Percentiles rank a stretch among this genome's conserved stretches.
These are phyloP conservation scores for Riptortus pedestris DNA, from an alignment of 1,140 invertebrate genomes.

Conservation along the genomic window DNA sequence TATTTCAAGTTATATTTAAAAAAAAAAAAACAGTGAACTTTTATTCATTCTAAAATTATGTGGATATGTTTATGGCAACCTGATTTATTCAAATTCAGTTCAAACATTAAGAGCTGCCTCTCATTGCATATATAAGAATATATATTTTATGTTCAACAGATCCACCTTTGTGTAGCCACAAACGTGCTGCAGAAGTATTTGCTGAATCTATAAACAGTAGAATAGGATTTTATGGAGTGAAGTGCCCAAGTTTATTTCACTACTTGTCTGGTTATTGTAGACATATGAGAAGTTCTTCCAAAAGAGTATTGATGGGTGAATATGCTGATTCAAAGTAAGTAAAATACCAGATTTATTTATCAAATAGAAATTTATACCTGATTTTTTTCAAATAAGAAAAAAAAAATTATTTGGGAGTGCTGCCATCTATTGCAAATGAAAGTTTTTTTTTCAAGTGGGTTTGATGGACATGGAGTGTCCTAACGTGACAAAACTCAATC, in stretches of 20 bases:
- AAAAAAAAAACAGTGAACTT: too few species aligned
- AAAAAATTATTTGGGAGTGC: not conserved
- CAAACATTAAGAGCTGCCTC: too few species aligned
- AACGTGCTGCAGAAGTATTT: slow-evolving; percentile 54
- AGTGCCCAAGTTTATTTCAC: slow-evolving; percentile 51
- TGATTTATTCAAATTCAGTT: too few species aligned
- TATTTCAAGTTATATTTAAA: too few species aligned
- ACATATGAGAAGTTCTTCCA: not conserved
- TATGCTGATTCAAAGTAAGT: slow-evolving; percentile 30
- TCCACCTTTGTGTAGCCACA: slow-evolving; percentile 51
- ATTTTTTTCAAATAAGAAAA: not conserved
- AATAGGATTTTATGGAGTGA: slow-evolving; percentile 58
- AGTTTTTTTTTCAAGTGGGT: not conserved
- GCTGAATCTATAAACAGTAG: slow-evolving; percentile 54
- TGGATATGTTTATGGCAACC: too few species aligned
- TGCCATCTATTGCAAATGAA: not conserved
- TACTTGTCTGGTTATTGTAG: slow-evolving; percentile 50
- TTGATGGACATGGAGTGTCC: not conserved
- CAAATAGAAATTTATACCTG: not conserved
- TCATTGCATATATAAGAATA: not conserved
- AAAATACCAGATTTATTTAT: too few species aligned
- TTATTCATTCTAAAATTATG: too few species aligned
- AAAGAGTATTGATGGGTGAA: slow-evolving; percentile 31
- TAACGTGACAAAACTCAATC: not conserved
- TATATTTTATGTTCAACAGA: too few species aligned